Conservation (phyloP, 2,797 vertebrate genomes). For the Sebastolobus alascanus region DNA sequence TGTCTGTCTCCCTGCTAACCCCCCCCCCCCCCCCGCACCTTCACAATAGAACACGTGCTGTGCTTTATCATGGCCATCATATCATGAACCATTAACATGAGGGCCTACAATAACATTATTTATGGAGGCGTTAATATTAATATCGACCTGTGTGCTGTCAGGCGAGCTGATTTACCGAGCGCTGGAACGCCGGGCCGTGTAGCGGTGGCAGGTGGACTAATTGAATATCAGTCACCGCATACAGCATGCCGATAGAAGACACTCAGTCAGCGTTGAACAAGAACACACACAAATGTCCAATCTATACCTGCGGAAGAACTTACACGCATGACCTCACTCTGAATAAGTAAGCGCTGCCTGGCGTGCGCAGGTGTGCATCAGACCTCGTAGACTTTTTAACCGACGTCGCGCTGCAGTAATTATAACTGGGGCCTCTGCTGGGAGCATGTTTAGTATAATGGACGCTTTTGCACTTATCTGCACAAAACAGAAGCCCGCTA, state of each 20-base stretch:
- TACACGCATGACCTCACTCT: constrained; percentile 26
- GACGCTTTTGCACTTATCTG: constrained; percentile 69
- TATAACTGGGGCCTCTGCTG: constrained; percentile 62
- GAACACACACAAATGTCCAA: constrained; percentile 3
- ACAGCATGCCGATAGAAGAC: constrained; percentile 53
- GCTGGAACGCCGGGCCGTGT: constrained; percentile 58
- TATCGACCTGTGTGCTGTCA: constrained; percentile 78
- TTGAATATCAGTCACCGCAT: constrained; percentile 74
- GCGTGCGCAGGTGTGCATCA: constrained; percentile 15
- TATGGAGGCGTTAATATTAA: constrained; percentile 82
- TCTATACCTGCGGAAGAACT: constrained; percentile 13
- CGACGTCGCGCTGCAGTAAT: constrained; percentile 46
- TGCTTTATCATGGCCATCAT: constrained; percentile 71
- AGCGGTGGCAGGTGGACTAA: constrained; percentile 75
- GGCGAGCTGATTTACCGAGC: constrained; percentile 73
- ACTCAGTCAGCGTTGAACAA: constrained; percentile 31
- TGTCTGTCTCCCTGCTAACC: constrained; percentile 57
- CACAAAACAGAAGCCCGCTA: constrained; percentile 69
- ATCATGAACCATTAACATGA: constrained; percentile 77
- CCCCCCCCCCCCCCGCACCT: constrained; percentile 17
- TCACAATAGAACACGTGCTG: constrained; percentile 52
- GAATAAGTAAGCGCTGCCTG: neutral
- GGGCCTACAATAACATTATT: constrained; percentile 81
- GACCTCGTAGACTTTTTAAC: constrained; percentile 12
- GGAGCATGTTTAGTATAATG: constrained; percentile 64